Evolutionary conservation across 2,888 invertebrate genomes (phyloP), one percentile per base, ranked within the genome.

Genomic region (Morpho deidamia): DNA sequence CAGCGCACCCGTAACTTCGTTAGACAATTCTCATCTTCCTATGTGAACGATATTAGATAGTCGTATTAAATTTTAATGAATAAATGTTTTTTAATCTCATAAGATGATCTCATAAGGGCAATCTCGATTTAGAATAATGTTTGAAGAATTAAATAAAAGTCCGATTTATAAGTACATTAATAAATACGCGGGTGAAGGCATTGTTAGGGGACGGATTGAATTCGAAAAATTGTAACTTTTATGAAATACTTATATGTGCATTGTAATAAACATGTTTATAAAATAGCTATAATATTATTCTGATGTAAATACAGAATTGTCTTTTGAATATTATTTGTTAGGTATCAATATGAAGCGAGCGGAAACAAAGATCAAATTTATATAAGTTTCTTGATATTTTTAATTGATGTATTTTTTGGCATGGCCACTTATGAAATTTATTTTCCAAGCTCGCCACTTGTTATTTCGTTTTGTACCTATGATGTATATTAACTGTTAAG

Each of bases 401-500:
- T 63, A 51, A 55, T 64, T 61, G 59, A 58, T 58, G 59, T 55
- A 62, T 58, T 56, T 50, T 65, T 65, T 69, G 76, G 76, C 76
- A 59, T 68, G 70, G 73, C 76, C 73, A 61, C 52, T 46, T 55
- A 46, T 43, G 56, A 56, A 62, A 61, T 34, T 49, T 61, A 56
- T 57, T 64, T 60, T 63, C 51, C 38, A 49, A 32, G 50, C 53
- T 60, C 56, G 68, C 64, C 65, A 66, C 61, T 76, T 78, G 83
- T 87, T 86, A 75, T 81, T 83, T 83, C 68, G 76, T 81, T 86
- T 83, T 78, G 70, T 82, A 81, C 63, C 64, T 77, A 76, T 66
- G 70, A 68, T 84, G 78, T 82, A 83, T 75, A 80, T 78, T 80
- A 69, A 66, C 70, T 87, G 88, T 89, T 89, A 87, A 85, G 87